Evolutionary conservation across 2,113 vertebrate species (phyloP).

Genomic region (Corvus cornix): DNA sequence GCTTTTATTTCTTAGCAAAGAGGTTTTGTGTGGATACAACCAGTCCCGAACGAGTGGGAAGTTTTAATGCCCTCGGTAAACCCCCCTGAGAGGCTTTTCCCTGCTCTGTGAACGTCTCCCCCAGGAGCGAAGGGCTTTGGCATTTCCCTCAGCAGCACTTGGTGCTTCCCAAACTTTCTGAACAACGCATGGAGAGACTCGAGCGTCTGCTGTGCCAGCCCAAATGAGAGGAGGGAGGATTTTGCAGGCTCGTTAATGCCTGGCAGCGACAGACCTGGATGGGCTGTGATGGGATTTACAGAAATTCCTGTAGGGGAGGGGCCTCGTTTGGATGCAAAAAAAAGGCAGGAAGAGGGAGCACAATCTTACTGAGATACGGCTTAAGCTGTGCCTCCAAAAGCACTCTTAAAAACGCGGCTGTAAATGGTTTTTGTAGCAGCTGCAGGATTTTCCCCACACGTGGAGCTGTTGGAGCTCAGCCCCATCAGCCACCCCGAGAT

Average conservation of each 20-base stretch:
- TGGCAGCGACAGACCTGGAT: neutral
- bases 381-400: neutral
- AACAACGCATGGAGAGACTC: neutral
- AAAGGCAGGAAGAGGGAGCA: neutral
- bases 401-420: fast-evolving
- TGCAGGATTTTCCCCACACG: neutral
- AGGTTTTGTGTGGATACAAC: neutral
- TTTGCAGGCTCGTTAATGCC: neutral
- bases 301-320: neutral
- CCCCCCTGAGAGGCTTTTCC: fast-evolving
- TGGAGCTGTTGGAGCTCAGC: neutral
- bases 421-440: neutral
- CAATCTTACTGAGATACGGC: fast-evolving
- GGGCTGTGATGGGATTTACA: neutral
- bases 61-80: neutral
- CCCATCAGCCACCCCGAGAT: neutral
- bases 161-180: neutral
- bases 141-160: neutral
- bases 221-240: neutral
- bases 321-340: neutral
- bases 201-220: neutral
- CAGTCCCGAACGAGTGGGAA: neutral
- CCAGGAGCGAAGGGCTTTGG: neutral
- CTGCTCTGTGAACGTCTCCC: neutral
- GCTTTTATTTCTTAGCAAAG: neutral